A percentile compares a stretch with the other conserved stretches of the same genome.
Conservation (phyloP, 1,140 invertebrate species). For the Bombus sibiricus region DNA sequence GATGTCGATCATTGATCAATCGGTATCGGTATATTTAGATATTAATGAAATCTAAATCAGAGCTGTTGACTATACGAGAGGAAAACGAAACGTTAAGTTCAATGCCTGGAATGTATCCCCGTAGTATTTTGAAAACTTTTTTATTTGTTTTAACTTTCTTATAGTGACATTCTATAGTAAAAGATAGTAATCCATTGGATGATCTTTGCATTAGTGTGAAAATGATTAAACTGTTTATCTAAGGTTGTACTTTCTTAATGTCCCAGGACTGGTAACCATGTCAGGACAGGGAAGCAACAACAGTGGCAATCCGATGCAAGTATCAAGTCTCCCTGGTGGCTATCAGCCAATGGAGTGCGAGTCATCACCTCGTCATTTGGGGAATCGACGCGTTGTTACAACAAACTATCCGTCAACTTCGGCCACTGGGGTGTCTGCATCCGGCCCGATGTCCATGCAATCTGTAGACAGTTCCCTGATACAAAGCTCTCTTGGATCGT, state of each 20-base stretch:
- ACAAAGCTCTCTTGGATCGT: constrained; percentile 80
- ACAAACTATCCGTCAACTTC: constrained; percentile 69
- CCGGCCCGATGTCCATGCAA: constrained; percentile 76
- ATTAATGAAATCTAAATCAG: not conserved
- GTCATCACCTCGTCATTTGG: constrained; percentile 79
- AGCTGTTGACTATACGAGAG: not conserved
- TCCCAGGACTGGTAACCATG: constrained; percentile 82
- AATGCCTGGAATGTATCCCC: constrained; percentile 68
- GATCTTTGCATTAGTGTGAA: constrained; percentile 63
- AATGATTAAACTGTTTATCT: not conserved
- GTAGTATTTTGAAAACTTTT: constrained; percentile 68
- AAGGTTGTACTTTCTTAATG: constrained; percentile 56
- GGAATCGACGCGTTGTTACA: constrained; percentile 67
- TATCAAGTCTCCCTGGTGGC: constrained; percentile 75
- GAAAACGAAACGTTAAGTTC: constrained; percentile 38
- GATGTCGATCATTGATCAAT: not conserved
- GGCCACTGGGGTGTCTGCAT: constrained; percentile 66
- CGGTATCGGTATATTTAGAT: not conserved
- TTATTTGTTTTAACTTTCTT: constrained; percentile 58
- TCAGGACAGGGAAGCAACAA: constrained; percentile 80
- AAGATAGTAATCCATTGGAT: constrained; percentile 67
- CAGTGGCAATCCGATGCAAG: constrained; percentile 76
- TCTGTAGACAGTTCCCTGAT: constrained; percentile 77
- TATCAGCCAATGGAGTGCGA: constrained; percentile 84
- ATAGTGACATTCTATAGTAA: constrained; percentile 69